Evolutionary conservation across 2,888 invertebrate genomes (phyloP).

Genomic region (Meteorus cinctellus): DNA sequence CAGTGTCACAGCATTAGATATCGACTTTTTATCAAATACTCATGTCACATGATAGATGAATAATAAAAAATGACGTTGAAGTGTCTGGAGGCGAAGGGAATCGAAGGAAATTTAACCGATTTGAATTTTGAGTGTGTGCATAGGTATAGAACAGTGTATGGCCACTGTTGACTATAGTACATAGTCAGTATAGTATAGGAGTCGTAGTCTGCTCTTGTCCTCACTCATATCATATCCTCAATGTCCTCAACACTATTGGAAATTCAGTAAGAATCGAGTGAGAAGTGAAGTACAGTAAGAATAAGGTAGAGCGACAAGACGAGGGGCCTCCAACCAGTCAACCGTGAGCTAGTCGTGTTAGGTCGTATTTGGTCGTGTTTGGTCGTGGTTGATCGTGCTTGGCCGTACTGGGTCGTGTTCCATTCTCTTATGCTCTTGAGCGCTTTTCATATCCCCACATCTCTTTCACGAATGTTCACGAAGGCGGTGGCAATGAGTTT

Average conservation of each 20-base stretch:
- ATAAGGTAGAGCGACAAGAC: constrained; percentile 57
- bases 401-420: constrained; percentile 46
- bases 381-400: constrained; percentile 43
- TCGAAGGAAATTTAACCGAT: too few relatives aligned
- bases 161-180: background rate
- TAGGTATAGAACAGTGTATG: background rate
- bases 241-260: too few relatives aligned
- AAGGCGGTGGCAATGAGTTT: constrained; percentile 52
- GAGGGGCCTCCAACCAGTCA: constrained; percentile 61
- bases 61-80: too few relatives aligned
- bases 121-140: too few relatives aligned
- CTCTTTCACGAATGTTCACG: constrained; percentile 30
- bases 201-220: too few relatives aligned
- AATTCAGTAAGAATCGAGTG: background rate
- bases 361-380: constrained; percentile 39
- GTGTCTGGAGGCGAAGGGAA: too few relatives aligned
- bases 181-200: background rate
- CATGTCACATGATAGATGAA: too few relatives aligned
- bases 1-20: too few relatives aligned
- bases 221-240: too few relatives aligned
- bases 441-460: constrained; percentile 33
- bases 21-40: too few relatives aligned
- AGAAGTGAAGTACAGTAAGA: background rate
- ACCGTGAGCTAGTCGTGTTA: constrained; percentile 53
- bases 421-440: background rate